Base-by-base conservation (phyloP, 2,113 vertebrate genomes). In the Physeter macrocephalus region DNA sequence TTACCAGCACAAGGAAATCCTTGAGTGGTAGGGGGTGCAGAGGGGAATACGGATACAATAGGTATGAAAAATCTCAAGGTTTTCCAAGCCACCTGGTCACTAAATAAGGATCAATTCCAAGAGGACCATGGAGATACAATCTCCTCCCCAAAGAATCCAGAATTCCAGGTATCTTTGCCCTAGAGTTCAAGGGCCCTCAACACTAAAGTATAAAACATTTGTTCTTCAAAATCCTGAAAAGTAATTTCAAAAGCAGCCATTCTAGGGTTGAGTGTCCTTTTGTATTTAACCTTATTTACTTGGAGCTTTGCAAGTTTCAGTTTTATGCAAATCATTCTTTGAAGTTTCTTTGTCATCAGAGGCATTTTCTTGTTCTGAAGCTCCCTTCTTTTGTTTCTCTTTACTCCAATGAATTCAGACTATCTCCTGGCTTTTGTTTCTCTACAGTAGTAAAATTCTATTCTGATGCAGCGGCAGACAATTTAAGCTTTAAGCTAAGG, bases 361-460 rank as follows among this genome's bases (percentile, higher is more conserved):
- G 87, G 66, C 66, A 94, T 94, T 93, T 77, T 64, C 77, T n/a
- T 36, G 23, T 78, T 98, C 96, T 92, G 95, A 94, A 84, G 92
- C 69, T 29, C 23, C 34, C 27, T 96, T 96, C 95, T 86, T 97
- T 97, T 97, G 93, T 97, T 97, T 69, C 29, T 67, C 90, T 96
- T 97, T 97, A 96, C 98, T 97, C 98, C 97, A 97, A 7, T 72
- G 96, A 98, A 96, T 98, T 97, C 98, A 96, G 93, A 96, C 98
- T 97, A 97, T 97, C 98, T 98, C 95, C 77, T 82, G 93, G 81
- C 98, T 98, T 98, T 98, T 98, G 97, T 98, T 98, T 98, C 98
- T 97, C 98, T 91, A 61, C 87, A 74, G 88, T 97, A 98, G 98
- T 98, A 98, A 97, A 98, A 98, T 71, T 97, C 97, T 85, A 97